Evolutionary conservation across 1,140 invertebrate genomes (phyloP), one percentile per base, ranked within the genome.

Genomic region (Apolygus lucorum): DNA sequence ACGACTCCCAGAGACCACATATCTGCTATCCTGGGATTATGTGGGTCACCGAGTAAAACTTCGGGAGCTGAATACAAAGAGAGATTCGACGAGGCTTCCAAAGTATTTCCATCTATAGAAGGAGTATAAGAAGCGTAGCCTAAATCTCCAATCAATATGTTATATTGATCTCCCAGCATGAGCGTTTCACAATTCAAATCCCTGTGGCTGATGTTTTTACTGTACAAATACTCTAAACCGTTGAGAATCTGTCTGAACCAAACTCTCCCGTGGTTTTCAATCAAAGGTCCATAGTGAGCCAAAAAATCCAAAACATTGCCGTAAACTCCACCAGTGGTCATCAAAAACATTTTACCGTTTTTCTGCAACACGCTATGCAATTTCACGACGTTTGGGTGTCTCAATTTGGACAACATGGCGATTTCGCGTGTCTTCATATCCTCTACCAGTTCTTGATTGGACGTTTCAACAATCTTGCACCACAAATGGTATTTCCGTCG

Each of bases 1-100:
- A 90, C 84, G 0, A 89, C 82, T 17, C 87, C 88, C 0, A 87
- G 72, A 0, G 87, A 88, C 88, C 88, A 90, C 72, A 89, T 78
- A 72, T 90, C 87, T 0, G 85, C 0, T 84, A 84, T 72, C 86
- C 80, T 73, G 0, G 86, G 85, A 73, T 87, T 79, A 74, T 89
- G 89, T 0, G 86, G 85, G 2, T 80, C 78, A 0, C 84, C 85
- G 54, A 82, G 81, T 0, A 89, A 75, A 28, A 89, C 83, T 78
- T 89, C 88, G 0, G 88, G 88, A 0, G 88, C 85, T 0, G 84
- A 86, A 73, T 90, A 90, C 0, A 59, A 21, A 59, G 54, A 59
- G 2, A 11, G 8, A 24, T 24, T 59, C 54, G 4, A 11, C 54
- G 22, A 59, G 4, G 2, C 4, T 8, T 4, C 22, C 54, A 59